Evolutionary conservation across 2,888 invertebrate species (phyloP), one percentile per base, ranked within the genome.

Genomic region (Frankliniella intonsa): DNA sequence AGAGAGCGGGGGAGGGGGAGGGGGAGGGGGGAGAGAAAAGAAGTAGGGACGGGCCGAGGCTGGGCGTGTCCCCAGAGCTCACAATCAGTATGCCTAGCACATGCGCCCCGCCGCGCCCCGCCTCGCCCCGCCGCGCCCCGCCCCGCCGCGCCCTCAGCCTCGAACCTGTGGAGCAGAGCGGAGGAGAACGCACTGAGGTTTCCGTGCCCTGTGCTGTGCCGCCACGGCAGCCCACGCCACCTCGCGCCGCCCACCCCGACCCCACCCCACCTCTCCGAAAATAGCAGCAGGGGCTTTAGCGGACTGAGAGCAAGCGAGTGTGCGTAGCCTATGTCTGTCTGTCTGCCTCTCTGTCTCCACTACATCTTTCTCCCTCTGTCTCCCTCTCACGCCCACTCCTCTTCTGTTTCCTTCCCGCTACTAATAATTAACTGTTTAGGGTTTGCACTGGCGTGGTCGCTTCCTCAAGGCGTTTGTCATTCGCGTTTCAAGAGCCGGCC

Each of bases 91-190:
- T 76, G 69, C 69, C 25, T 9, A 12, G 69, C 69, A 76, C 69
- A 76, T 76, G 69, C 69, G 22, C 69, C 25, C 22, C 25, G 22
- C 69, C 22, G 5, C 22, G 25, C 69, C 25, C 69, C 69, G 22
- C 69, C 69, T 2, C 22, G 69, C 69, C 69, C 69, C 69, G 22
- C 69, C 69, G 0, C 69, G 22, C 69, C 69, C n/a, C 69, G 69
- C 69, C 69, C 69, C 5, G 22, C 69, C 7, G 11, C 2, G 55
- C 65, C 65, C 69, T 22, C 22, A 22, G 69, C 25, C 69, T 22
- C 69, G 69, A 76, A 76, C 69, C 69, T 76, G 69, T 76, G 25
- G 69, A 76, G 69, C 69, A 22, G 25, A 76, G 69, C 69, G 69
- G 25, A 76, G 69, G 55, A 12, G 55, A 55, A 76, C 69, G 69